Evolutionary conservation across 2,888 invertebrate species (phyloP).

Genomic region (Drosophila antonietae): DNA sequence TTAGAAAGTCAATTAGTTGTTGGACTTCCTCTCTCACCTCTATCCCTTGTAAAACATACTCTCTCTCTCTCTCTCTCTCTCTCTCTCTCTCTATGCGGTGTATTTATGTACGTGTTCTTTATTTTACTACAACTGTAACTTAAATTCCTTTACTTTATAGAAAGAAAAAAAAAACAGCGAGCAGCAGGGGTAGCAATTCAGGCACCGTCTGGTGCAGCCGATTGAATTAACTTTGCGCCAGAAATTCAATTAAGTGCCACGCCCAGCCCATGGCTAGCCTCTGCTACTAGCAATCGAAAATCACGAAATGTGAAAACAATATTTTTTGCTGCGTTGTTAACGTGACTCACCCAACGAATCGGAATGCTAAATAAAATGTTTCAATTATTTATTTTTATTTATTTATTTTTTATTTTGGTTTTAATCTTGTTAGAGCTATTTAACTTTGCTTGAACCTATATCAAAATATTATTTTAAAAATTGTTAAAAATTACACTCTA

Average conservation of each 20-base stretch:
- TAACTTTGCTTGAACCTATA: neutral
- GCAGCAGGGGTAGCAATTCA: neutral
- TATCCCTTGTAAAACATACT: neutral
- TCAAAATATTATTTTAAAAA: neutral
- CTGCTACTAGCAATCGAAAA: slow-evolving; percentile 5
- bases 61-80: neutral
- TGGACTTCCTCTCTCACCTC: neutral
- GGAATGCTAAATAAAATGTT: neutral
- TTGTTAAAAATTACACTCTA: too few relatives aligned
- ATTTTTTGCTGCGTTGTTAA: slow-evolving; percentile 1
- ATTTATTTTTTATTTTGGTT: too few relatives aligned
- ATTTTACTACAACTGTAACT: slow-evolving; percentile 19
- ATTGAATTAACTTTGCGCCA: slow-evolving; percentile 36
- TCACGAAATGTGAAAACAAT: neutral
- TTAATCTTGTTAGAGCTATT: neutral
- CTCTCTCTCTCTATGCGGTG: neutral
- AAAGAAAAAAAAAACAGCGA: neutral
- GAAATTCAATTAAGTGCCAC: slow-evolving; percentile 29
- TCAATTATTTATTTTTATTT: neutral
- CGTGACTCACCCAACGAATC: neutral
- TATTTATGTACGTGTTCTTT: neutral
- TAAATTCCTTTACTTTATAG: neutral
- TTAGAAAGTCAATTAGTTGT: slow-evolving; percentile 75
- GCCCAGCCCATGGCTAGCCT: neutral
- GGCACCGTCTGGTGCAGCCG: slow-evolving; percentile 3